phyloP scores from a whole-genome alignment of 2,797 vertebrate species.

The Diplodus puntazzo region DNA sequence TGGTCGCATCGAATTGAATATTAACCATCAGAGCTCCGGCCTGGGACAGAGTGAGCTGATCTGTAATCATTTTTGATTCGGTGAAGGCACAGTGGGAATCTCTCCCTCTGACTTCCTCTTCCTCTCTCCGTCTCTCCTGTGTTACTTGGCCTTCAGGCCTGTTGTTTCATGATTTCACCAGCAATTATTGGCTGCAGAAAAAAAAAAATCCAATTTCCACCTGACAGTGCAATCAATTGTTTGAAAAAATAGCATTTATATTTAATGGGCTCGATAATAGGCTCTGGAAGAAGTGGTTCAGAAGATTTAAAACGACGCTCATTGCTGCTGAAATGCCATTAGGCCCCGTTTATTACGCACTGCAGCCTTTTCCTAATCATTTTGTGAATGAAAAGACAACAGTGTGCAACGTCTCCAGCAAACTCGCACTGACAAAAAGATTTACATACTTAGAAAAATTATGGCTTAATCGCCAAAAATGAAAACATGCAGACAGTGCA shows the following conservation, averaged over 20 bases:
- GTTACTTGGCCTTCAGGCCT: conserved; percentile 52
- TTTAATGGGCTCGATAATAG: conserved; percentile 48
- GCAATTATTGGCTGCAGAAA: conserved; percentile 4
- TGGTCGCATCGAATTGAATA: conserved; percentile 25
- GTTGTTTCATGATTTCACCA: conserved; percentile 26
- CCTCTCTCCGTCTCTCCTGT: background rate
- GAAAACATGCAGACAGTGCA: background rate
- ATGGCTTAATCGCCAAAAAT: background rate
- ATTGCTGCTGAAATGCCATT: conserved; percentile 57
- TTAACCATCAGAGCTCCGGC: conserved; percentile 16
- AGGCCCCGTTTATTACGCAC: conserved; percentile 45
- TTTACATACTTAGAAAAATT: background rate
- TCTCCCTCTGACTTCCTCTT: background rate
- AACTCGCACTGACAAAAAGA: background rate
- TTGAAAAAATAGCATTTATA: conserved; percentile 33
- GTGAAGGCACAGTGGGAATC: background rate
- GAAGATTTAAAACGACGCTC: conserved; percentile 37
- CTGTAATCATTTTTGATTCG: background rate
- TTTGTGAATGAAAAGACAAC: conserved; percentile 35
- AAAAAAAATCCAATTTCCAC: conserved; percentile 35
- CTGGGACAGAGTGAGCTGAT: conserved; percentile 5
- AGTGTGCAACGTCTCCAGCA: conserved; percentile 1
- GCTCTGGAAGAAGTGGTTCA: conserved; percentile 37
- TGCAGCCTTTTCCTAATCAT: conserved; percentile 43
- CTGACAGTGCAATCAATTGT: conserved; percentile 30